Base-by-base conservation (phyloP, 1,140 invertebrate genomes). In the Drosophila kohkoa region DNA sequence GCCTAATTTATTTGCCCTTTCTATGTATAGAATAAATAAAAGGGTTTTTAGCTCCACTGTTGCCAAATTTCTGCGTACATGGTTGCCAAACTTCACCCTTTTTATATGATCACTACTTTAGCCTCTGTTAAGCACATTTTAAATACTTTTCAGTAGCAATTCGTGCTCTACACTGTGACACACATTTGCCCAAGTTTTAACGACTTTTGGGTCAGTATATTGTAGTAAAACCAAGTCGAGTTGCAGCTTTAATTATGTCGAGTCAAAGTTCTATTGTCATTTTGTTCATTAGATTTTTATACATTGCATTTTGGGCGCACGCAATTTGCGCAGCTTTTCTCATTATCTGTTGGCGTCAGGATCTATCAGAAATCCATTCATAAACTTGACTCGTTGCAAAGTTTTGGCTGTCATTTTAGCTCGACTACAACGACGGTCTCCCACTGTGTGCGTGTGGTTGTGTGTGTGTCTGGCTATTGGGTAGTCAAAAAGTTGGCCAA, bases 381-480 rank as follows among this genome's bases (percentile, higher is more conserved):
- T 59, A 64, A 64, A 70, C 38, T 70, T 55, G 68, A 67, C 43
- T 58, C 30, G 30, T 59, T 58, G 15, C 54, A 58, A 68, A 59
- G 43, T 62, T 49, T 59, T 55, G 30, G 38, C 38, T 59, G 54
- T 60, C 57, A 51, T 68, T 68, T 30, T 20, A 58, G 65, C 43
- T 25, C 30, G 3, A n/a, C 4, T 30, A 38, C 35, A 38, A 10
- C 35, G 7, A 5, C 7, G 5, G 30, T 51, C 49, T 8, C n/a
- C 48, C 16, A 54, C 30, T 13, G 28, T 58, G 41, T 38, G 32
- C 13, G n/a, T 57, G 7, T 3, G 30, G 1, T 1, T 30, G 30
- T 30, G 30, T 32, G 30, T 32, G 30, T 32, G 30, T 32, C 5
- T 2, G 58, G 28, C 58, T 8, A 10, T 20, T 25, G 20, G 20